phyloP scores from a whole-genome alignment of 1,140 invertebrate genomes.

The Probaryconus sp. region DNA sequence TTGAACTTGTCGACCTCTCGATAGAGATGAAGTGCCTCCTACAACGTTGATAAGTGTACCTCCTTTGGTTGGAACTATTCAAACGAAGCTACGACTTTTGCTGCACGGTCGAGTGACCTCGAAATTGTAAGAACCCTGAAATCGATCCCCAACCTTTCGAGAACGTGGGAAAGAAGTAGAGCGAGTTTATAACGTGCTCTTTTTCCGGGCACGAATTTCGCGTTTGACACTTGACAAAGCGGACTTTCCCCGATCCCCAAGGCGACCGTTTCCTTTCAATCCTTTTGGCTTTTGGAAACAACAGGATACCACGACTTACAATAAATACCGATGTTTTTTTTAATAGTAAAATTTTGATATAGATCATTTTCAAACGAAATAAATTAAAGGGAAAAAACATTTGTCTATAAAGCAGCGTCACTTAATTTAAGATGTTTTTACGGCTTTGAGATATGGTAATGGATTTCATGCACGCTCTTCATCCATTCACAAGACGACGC shows the following conservation, averaged over 20 bases:
- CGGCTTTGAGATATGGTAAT: not conserved
- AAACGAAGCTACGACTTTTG: conserved; percentile 33
- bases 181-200: conserved; percentile 20
- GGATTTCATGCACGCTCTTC: no score
- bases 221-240: conserved; percentile 43
- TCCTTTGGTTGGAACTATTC: conserved; percentile 23
- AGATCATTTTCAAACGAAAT: no score
- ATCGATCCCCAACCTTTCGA: conserved; percentile 53
- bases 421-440: no score
- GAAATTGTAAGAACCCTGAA: conserved; percentile 61
- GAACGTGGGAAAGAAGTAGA: conserved; percentile 59
- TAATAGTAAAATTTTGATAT: no score
- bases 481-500: conserved; percentile 27
- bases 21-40: conserved; percentile 36
- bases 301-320: no score
- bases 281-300: no score
- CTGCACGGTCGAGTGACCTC: conserved; percentile 57
- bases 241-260: conserved; percentile 21
- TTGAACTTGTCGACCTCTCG: conserved; percentile 34
- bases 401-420: no score
- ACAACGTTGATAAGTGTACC: conserved; percentile 25
- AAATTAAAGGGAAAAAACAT: no score
- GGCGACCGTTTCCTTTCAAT: no score
- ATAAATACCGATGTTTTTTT: no score
- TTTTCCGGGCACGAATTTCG: conserved; percentile 44